Conservation (phyloP, 2,113 vertebrate genomes). For the Syngnathus typhle region DNA sequence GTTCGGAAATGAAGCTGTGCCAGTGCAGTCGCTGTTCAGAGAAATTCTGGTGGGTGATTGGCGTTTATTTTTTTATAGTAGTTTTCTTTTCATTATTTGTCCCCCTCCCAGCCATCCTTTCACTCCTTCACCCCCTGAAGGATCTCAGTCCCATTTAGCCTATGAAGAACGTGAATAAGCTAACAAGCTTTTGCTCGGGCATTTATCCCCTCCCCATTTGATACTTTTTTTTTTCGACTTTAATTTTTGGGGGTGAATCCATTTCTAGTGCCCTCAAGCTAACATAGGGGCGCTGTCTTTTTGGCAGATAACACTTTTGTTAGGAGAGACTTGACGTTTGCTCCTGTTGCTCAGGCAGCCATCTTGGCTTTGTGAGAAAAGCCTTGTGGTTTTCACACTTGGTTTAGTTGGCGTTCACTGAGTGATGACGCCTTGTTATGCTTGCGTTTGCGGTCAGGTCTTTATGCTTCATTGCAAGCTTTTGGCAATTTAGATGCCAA, state of each 20-base stretch:
- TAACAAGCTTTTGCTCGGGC: background rate
- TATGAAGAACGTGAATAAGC: background rate
- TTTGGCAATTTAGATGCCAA: background rate
- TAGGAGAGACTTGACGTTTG: background rate
- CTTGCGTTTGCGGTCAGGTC: background rate
- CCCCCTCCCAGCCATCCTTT: background rate
- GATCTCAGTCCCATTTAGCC: background rate
- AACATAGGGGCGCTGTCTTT: background rate
- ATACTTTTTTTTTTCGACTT: background rate
- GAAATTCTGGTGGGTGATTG: background rate
- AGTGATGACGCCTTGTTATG: background rate
- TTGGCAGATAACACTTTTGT: background rate
- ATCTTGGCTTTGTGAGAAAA: background rate
- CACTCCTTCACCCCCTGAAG: background rate
- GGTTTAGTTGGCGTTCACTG: background rate
- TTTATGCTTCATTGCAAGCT: background rate
- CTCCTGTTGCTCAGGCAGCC: background rate
- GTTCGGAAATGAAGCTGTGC: background rate
- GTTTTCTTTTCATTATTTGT: background rate
- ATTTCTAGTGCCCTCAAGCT: background rate
- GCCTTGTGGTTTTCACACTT: background rate
- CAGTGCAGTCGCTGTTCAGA: background rate
- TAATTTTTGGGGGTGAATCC: background rate
- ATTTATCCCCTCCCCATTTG: background rate
- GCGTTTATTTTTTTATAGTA: background rate